Evolutionary conservation across 2,888 invertebrate genomes (phyloP).

Genomic region (Rhodophaea formosa): DNA sequence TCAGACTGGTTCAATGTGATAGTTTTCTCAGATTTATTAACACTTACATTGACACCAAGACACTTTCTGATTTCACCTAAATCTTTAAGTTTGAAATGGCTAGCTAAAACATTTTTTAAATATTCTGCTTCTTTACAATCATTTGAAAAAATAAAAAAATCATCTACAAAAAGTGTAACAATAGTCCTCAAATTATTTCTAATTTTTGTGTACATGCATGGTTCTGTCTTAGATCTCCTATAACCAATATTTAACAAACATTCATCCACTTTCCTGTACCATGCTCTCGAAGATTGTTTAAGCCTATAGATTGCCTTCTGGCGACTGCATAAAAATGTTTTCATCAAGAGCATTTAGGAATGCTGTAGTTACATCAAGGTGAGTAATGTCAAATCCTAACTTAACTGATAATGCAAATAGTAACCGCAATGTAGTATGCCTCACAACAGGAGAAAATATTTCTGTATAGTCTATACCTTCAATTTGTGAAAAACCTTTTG

Average conservation of each 20-base stretch:
- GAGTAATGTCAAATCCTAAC: conserved; percentile 19
- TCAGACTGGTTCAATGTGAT: not conserved
- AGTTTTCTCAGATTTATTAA: conserved; percentile 16
- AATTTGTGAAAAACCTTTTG: conserved; percentile 24
- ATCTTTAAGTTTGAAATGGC: conserved; percentile 23
- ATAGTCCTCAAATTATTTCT: conserved; percentile 20
- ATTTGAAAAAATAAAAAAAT: conserved; percentile 26
- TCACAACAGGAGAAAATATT: too few species aligned
- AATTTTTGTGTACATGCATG: conserved; percentile 32
- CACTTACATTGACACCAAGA: conserved; percentile 23
- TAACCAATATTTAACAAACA: conserved; percentile 25
- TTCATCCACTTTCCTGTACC: conserved; percentile 30
- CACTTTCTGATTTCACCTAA: conserved; percentile 22
- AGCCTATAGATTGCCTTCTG: conserved; percentile 32
- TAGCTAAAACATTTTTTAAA: not conserved
- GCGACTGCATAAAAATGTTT: conserved; percentile 27
- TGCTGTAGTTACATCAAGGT: conserved; percentile 27
- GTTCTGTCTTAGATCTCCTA: conserved; percentile 29
- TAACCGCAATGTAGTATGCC: conserved; percentile 22
- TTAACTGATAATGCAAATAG: conserved; percentile 23
- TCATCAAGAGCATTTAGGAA: conserved; percentile 27
- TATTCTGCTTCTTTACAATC: not conserved
- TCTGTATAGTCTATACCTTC: conserved; percentile 24
- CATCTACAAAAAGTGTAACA: conserved; percentile 31
- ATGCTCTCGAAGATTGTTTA: conserved; percentile 31